phyloP scores from a whole-genome alignment of 2,888 invertebrate genomes.

The Chydorus sphaericus region DNA sequence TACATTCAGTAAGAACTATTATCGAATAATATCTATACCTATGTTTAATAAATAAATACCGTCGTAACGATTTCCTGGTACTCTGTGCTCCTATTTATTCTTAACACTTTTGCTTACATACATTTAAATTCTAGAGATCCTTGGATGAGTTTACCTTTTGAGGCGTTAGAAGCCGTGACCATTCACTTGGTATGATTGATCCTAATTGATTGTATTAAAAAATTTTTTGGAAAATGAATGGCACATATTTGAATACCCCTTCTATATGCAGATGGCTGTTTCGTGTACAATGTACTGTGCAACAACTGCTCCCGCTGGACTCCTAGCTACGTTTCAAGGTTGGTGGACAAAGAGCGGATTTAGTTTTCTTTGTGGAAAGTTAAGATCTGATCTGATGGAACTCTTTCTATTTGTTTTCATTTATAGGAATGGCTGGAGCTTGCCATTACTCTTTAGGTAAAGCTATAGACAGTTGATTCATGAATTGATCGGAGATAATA shows the following conservation, averaged over 20 bases:
- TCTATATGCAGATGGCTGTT: constrained; percentile 71
- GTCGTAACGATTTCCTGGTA: neutral
- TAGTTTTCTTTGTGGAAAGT: too few relatives aligned
- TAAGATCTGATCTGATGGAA: too few relatives aligned
- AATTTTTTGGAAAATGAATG: neutral
- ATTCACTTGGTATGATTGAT: constrained; percentile 29
- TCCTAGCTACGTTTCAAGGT: constrained; percentile 72
- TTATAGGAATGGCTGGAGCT: constrained; percentile 65
- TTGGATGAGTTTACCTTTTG: constrained; percentile 80
- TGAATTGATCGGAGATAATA: neutral
- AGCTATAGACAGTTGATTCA: constrained; percentile 16
- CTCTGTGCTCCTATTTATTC: neutral
- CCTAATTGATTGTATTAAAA: neutral
- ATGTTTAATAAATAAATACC: neutral
- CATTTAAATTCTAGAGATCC: too few relatives aligned
- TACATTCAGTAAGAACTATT: too few relatives aligned
- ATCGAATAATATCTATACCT: neutral
- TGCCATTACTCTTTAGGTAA: constrained; percentile 61
- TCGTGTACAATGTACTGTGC: constrained; percentile 78
- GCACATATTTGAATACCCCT: neutral
- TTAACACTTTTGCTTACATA: constrained; percentile 18
- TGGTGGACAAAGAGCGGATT: too few relatives aligned
- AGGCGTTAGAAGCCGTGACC: constrained; percentile 69
- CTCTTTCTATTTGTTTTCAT: too few relatives aligned
- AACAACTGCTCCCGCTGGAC: constrained; percentile 62